phyloP scores from a whole-genome alignment of 2,888 invertebrate genomes.

The Brachyptera putata region DNA sequence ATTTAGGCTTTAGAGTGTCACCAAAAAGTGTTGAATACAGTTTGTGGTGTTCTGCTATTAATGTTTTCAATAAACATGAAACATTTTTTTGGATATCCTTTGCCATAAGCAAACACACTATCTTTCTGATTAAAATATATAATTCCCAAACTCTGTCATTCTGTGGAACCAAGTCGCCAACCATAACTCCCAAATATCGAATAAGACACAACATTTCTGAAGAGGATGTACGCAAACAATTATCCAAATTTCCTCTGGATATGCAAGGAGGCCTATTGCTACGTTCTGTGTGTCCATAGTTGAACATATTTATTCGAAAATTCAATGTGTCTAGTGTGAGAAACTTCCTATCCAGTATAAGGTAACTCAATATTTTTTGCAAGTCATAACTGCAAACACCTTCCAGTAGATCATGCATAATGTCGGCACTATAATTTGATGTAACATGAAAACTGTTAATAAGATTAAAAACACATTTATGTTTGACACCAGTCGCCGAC shows the following conservation, averaged over 20 bases:
- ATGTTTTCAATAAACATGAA: too few species aligned
- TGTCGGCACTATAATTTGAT: constrained; percentile 33
- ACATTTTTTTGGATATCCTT: too few species aligned
- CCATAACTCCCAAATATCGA: constrained; percentile 16
- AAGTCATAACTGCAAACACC: constrained; percentile 35
- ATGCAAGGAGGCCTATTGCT: constrained; percentile 8
- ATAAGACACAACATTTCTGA: constrained; percentile 18
- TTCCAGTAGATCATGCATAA: constrained; percentile 37
- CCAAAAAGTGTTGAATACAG: neutral
- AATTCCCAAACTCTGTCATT: constrained; percentile 14
- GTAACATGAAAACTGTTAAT: constrained; percentile 32
- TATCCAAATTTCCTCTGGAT: neutral
- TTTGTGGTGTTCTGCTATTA: too few species aligned
- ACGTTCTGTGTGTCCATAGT: constrained; percentile 5
- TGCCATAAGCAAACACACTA: too few species aligned
- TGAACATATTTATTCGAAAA: neutral
- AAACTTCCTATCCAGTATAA: neutral
- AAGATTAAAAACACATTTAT: constrained; percentile 27
- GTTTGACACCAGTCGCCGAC: constrained; percentile 32
- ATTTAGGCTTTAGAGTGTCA: constrained; percentile 19
- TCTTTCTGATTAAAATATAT: too few species aligned
- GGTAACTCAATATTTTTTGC: constrained; percentile 28
- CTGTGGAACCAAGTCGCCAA: constrained; percentile 1
- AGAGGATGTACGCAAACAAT: constrained; percentile 1
- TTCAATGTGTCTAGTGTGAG: neutral